phyloP scores from a whole-genome alignment of 2,888 invertebrate species.

The Ectemnius continuus region DNA sequence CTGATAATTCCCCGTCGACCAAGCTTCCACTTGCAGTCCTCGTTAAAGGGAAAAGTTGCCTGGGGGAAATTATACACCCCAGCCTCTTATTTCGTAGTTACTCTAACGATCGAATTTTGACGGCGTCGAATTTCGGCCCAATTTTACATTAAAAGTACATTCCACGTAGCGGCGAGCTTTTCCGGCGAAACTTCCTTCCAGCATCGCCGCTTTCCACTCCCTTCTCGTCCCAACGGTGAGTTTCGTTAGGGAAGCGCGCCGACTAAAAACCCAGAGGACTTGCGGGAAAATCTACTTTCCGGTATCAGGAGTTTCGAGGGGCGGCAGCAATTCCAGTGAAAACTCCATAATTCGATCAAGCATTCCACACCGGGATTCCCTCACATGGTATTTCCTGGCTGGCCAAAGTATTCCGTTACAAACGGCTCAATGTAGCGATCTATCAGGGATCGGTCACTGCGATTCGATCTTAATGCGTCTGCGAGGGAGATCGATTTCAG shows the following conservation, averaged over 20 bases:
- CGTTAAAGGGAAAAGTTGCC: too few relatives aligned
- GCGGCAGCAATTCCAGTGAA: conserved; percentile 3
- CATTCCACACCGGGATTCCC: not conserved
- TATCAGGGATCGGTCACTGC: conserved; percentile 1
- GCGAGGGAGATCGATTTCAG: not conserved
- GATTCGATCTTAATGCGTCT: conserved; percentile 7
- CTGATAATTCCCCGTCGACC: too few relatives aligned
- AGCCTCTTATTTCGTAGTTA: too few relatives aligned
- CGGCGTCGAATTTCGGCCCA: too few relatives aligned
- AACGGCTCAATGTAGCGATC: not conserved
- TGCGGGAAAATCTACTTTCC: conserved; percentile 27
- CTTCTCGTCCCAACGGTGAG: too few relatives aligned
- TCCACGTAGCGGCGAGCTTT: too few relatives aligned
- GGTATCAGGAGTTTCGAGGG: conserved; percentile 29
- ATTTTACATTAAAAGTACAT: too few relatives aligned
- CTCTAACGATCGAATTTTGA: too few relatives aligned
- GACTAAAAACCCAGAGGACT: conserved; percentile 10
- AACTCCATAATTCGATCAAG: conserved; percentile 26
- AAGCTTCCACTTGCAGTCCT: too few relatives aligned
- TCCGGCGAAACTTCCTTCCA: not conserved
- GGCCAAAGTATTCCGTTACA: not conserved
- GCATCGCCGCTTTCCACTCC: not conserved
- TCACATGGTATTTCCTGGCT: not conserved
- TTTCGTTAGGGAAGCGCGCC: not conserved
- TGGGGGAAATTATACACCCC: too few relatives aligned